Evolutionary conservation across 2,113 vertebrate genomes (phyloP).

Genomic region (Oncorhynchus keta): DNA sequence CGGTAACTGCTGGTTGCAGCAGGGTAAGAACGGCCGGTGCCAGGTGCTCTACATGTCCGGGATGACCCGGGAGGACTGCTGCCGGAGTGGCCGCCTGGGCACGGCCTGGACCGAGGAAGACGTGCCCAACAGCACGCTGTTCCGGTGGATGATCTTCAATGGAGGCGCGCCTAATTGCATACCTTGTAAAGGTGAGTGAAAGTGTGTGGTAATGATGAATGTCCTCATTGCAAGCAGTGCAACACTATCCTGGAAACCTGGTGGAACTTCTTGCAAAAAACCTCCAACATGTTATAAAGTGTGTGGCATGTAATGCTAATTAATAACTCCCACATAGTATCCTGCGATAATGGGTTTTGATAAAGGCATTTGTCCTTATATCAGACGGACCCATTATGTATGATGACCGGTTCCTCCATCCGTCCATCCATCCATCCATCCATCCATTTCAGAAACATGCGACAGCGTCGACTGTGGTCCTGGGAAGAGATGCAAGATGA

Average conservation of each 20-base stretch:
- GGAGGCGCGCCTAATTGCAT: slow-evolving; percentile 87
- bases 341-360: too few relatives aligned
- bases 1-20: slow-evolving; percentile 90
- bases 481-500: slow-evolving; percentile 88
- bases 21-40: slow-evolving; percentile 86
- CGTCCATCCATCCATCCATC: not conserved
- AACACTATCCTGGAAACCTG: too few relatives aligned
- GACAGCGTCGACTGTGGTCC: slow-evolving; percentile 88
- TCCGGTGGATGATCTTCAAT: slow-evolving; percentile 89
- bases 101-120: slow-evolving; percentile 90
- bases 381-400: too few relatives aligned
- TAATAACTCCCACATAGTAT: too few relatives aligned
- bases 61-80: slow-evolving; percentile 86
- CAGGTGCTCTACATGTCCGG: slow-evolving; percentile 86
- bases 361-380: too few relatives aligned
- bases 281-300: too few relatives aligned
- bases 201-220: not conserved
- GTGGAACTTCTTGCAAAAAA: too few relatives aligned
- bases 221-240: too few relatives aligned
- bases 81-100: slow-evolving; percentile 80
- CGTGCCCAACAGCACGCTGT: slow-evolving; percentile 84
- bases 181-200: slow-evolving; percentile 83
- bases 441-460: slow-evolving; percentile 78
- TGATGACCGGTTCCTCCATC: too few relatives aligned
- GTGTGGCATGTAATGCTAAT: too few relatives aligned